These are phyloP conservation scores for Drosophila kanekoi DNA, from an alignment of 2,888 invertebrate species.

Conservation along the genomic window DNA sequence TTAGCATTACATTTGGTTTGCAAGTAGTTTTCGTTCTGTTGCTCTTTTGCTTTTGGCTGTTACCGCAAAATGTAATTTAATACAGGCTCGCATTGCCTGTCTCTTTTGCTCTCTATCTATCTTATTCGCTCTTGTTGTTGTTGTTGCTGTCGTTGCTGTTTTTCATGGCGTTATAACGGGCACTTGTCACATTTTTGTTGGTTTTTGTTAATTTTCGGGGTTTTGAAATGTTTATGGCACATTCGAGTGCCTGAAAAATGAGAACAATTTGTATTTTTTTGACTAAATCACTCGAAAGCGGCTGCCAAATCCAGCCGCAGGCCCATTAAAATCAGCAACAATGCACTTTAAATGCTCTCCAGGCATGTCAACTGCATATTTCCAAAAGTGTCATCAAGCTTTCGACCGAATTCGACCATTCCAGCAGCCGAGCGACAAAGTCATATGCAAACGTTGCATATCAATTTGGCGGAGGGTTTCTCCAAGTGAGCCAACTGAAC, in stretches of 20 bases:
- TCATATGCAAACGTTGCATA: too few relatives aligned
- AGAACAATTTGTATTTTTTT: constrained; percentile 9
- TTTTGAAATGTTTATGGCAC: constrained; percentile 44
- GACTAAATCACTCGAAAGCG: constrained; percentile 24
- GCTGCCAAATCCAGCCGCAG: constrained; percentile 22
- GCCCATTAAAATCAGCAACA: constrained; percentile 27
- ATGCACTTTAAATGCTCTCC: constrained; percentile 2
- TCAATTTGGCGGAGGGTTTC: too few relatives aligned
- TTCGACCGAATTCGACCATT: neutral
- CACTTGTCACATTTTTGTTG: constrained; percentile 37
- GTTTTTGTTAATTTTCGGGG: constrained; percentile 35
- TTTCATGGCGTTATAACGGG: constrained; percentile 21
- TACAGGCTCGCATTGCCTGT: constrained; percentile 10
- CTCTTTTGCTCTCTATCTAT: neutral
- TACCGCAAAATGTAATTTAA: constrained; percentile 39
- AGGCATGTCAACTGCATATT: neutral
- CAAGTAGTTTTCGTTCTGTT: constrained; percentile 34
- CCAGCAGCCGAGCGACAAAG: neutral
- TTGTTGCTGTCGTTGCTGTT: constrained; percentile 11
- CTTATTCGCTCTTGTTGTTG: neutral
- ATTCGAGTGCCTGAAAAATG: constrained; percentile 35
- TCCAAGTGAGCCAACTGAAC: too few relatives aligned
- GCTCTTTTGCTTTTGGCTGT: constrained; percentile 18
- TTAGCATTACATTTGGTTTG: constrained; percentile 30
- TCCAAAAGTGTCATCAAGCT: neutral